phyloP scores from a whole-genome alignment of 1,140 invertebrate species.

The Dendrolimus kikuchii region DNA sequence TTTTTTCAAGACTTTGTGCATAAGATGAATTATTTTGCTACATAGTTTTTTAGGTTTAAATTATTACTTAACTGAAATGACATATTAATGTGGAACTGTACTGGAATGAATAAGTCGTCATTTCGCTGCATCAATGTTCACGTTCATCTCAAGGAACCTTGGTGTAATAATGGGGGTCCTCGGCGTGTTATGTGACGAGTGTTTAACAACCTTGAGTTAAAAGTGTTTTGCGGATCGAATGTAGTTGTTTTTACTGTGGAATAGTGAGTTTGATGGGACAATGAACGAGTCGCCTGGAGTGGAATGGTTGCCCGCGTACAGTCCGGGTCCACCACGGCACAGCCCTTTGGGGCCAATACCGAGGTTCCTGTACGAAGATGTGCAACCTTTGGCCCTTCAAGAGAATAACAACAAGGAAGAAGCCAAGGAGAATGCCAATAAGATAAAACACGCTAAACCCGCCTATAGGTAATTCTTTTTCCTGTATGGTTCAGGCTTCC shows the following conservation, averaged over 20 bases:
- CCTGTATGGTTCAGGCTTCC: too few species aligned
- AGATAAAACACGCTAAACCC: slow-evolving; percentile 64
- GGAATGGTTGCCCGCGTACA: slow-evolving; percentile 67
- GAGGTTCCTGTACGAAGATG: slow-evolving; percentile 61
- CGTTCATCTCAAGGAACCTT: slow-evolving; percentile 58
- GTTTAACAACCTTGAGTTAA: slow-evolving; percentile 42
- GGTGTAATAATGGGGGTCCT: slow-evolving; percentile 60
- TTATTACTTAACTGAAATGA: slow-evolving; percentile 7
- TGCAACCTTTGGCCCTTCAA: slow-evolving; percentile 52
- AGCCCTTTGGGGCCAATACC: slow-evolving; percentile 63
- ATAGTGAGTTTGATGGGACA: slow-evolving; percentile 41
- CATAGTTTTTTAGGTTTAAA: slow-evolving; percentile 28
- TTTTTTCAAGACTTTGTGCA: slow-evolving; percentile 41
- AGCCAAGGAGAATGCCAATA: slow-evolving; percentile 56
- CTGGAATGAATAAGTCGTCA: too few species aligned
- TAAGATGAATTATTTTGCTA: slow-evolving; percentile 15
- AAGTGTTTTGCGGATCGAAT: background rate
- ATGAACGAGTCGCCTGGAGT: slow-evolving; percentile 66
- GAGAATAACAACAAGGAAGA: slow-evolving; percentile 67
- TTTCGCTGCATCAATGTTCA: slow-evolving; percentile 13
- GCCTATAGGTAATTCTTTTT: slow-evolving; percentile 57
- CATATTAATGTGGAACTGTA: too few species aligned
- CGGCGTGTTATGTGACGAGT: slow-evolving; percentile 62
- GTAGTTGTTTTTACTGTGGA: slow-evolving; percentile 7
- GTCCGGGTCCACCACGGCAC: slow-evolving; percentile 60